A percentile compares a stretch with the other conserved stretches of the same genome.
Conservation (phyloP, 2,113 vertebrate genomes). For the Prunella himalayana region DNA sequence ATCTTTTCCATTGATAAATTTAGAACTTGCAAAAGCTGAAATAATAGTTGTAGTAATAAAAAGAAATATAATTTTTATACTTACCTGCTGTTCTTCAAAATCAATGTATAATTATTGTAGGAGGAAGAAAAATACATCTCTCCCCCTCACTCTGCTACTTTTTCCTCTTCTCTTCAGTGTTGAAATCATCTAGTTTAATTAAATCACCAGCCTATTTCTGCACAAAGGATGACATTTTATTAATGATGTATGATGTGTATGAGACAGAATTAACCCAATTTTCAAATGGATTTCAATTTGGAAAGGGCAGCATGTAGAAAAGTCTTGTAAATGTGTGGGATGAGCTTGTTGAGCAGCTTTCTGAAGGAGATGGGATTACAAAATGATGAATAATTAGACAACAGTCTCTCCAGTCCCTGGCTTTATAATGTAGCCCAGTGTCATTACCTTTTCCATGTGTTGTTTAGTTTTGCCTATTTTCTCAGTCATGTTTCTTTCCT, state of each 20-base stretch:
- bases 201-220: conserved; percentile 31
- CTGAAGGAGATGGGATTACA: not conserved
- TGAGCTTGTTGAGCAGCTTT: not conserved
- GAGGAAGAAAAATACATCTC: conserved; percentile 44
- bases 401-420: not conserved
- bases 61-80: conserved; percentile 50
- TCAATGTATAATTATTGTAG: not conserved
- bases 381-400: conserved; percentile 12
- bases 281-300: conserved; percentile 42
- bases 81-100: not conserved
- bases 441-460: not conserved
- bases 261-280: conserved; percentile 49
- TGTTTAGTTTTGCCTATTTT: not conserved
- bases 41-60: conserved; percentile 55
- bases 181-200: conserved; percentile 43
- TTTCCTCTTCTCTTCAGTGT: not conserved
- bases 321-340: conserved; percentile 4
- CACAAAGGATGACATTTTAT: conserved; percentile 59
- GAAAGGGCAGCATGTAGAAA: conserved; percentile 37
- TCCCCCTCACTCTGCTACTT: conserved; percentile 9
- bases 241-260: conserved; percentile 37
- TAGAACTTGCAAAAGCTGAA: conserved; percentile 59
- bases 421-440: rapidly evolving
- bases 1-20: conserved; percentile 69
- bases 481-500: not conserved